Evolutionary conservation across 2,113 vertebrate species (phyloP).

Genomic region (Nymphicus hollandicus): DNA sequence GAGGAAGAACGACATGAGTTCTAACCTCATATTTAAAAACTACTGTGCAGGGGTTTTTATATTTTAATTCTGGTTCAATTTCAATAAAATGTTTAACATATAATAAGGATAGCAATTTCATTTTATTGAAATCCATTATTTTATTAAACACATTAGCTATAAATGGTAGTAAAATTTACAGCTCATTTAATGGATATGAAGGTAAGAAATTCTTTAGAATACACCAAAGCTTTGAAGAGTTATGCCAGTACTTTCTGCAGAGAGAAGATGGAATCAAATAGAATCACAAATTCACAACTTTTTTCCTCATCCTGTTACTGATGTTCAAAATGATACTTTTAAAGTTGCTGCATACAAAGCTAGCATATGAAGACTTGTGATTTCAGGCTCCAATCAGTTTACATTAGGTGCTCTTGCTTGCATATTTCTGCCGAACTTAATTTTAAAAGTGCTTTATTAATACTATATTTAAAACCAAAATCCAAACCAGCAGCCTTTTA

Average conservation of each 20-base stretch:
- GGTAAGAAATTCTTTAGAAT: background rate
- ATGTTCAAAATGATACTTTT: background rate
- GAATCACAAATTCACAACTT: background rate
- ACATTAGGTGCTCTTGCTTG: background rate
- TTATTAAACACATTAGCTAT: background rate
- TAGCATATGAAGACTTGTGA: background rate
- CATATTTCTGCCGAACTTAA: background rate
- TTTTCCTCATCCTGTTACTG: background rate
- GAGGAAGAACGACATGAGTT: background rate
- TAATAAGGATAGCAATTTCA: background rate
- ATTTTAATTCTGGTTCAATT: background rate
- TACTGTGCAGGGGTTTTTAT: background rate
- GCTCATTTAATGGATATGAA: background rate
- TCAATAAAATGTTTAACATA: background rate
- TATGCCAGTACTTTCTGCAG: background rate
- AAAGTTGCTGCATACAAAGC: background rate
- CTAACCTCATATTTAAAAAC: background rate
- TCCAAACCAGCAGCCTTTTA: slow-evolving; percentile 19
- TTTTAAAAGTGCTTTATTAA: slow-evolving; percentile 12
- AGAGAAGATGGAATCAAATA: background rate
- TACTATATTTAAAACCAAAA: slow-evolving; percentile 28
- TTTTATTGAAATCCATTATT: background rate
- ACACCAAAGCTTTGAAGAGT: background rate
- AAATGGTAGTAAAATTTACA: background rate
- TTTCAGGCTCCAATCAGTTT: background rate